Evolutionary conservation across 2,888 invertebrate species (phyloP), one percentile per base, ranked within the genome.

Genomic region (Ernsta delagoae): DNA sequence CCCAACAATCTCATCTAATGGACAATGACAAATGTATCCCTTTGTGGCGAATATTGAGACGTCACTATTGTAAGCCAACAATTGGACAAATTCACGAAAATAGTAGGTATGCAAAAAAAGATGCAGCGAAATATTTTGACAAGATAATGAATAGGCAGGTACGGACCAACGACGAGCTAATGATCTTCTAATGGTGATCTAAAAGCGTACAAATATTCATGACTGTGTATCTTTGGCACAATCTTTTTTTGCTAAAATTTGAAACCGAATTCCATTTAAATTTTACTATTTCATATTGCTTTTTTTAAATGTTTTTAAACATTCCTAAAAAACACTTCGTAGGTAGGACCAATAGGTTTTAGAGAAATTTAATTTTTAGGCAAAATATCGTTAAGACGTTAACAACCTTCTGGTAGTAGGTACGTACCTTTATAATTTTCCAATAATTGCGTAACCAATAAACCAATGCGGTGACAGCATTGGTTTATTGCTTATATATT

Each of bases 1-100:
- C 77, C 83, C 80, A 88, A 93, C 92, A 93, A 93, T 92, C 85
- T 87, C 76, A 71, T 83, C 83, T 92, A 91, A 93, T 92, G 90
- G 90, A 88, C 90, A 90, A 86, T 92, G 92, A 92, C 91, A 92
- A 93, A 93, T 92, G 90, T 85, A 87, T 86, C 83, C 83, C 77
- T 83, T 91, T 92, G 88, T 90, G 77, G 77, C 76, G 75, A 85
- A 90, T 83, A 88, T 91, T 87, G 89, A 93, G 92, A 87, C 86
- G 90, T 92, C 92, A 90, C 84, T 81, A 79, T 81, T 79, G 78
- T 75, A 78, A 76, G 70, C 72, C 79, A 80, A 86, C 87, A 87
- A 90, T 88, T 85, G 85, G 79, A 82, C 86, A 89, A 90, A 90
- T 90, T 88, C 87, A 88, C 88, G 78, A 86, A 88, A 89, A 86